Percentiles rank a stretch among this genome's conserved stretches.
Evolutionary conservation across 2,113 vertebrate species (phyloP).

Genomic region (Mormyrus iriodes): DNA sequence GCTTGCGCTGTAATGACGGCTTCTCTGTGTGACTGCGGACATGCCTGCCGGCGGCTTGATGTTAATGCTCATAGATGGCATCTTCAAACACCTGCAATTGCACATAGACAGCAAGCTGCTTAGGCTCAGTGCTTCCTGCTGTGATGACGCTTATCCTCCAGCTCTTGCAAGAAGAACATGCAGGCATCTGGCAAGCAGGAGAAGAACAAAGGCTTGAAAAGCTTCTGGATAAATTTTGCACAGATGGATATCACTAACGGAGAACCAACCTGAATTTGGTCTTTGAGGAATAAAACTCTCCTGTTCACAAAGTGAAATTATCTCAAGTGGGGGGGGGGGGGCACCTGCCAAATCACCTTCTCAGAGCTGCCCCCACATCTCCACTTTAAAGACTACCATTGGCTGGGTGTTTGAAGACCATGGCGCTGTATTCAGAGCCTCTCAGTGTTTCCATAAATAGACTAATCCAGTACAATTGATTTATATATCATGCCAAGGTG

Average conservation of each 20-base stretch:
- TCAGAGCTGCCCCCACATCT: neutral
- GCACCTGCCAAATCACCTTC: neutral
- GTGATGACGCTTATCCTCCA: neutral
- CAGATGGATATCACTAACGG: neutral
- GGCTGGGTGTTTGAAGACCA: neutral
- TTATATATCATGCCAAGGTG: neutral
- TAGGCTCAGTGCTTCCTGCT: neutral
- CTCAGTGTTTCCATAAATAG: neutral
- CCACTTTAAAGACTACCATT: neutral
- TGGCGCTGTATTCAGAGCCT: neutral
- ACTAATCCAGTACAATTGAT: neutral
- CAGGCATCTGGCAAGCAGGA: neutral
- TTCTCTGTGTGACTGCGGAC: neutral
- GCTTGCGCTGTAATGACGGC: neutral
- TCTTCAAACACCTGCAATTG: neutral
- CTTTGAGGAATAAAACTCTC: neutral
- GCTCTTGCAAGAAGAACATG: neutral
- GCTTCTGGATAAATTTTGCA: neutral
- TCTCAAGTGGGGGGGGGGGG: neutral
- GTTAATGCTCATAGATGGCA: neutral
- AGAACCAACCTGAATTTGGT: neutral
- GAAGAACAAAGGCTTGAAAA: neutral
- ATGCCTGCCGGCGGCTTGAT: neutral
- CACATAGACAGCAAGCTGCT: neutral
- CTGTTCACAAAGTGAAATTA: neutral